These are phyloP conservation scores for Hippocampus guttulatus DNA, from an alignment of 2,113 vertebrate species.

Conservation along the genomic window DNA sequence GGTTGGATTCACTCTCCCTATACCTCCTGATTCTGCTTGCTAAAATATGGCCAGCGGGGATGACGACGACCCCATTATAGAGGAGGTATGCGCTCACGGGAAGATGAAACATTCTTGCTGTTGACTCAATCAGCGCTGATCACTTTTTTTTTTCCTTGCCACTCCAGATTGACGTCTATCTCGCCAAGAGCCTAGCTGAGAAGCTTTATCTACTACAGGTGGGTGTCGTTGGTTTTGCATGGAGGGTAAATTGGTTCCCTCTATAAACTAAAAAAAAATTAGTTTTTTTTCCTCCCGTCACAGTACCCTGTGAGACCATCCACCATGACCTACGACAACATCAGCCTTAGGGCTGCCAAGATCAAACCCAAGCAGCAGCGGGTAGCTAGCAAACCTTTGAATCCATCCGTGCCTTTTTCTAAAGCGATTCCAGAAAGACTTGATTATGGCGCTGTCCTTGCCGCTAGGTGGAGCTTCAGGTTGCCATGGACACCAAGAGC, in stretches of 20 bases:
- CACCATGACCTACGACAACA: constrained; percentile 87
- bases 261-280: too few species aligned
- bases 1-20: constrained; percentile 45
- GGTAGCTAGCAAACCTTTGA: constrained; percentile 58
- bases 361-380: constrained; percentile 98
- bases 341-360: constrained; percentile 84
- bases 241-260: neutral
- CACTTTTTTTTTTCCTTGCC: neutral
- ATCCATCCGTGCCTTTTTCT: neutral
- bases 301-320: constrained; percentile 93
- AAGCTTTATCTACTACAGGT: constrained; percentile 98
- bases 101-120: neutral
- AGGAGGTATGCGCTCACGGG: constrained; percentile 77
- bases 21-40: constrained; percentile 16
- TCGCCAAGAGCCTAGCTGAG: constrained; percentile 92
- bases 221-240: constrained; percentile 22
- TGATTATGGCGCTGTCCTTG: neutral
- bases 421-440: neutral
- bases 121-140: neutral
- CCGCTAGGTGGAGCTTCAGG: constrained; percentile 83
- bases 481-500: constrained; percentile 87
- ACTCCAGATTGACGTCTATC: constrained; percentile 88
- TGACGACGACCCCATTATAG: constrained; percentile 94
- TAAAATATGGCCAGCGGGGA: constrained; percentile 95
- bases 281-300: constrained; percentile 9